These are phyloP conservation scores for Pollicipes pollicipes DNA, from an alignment of 1,140 invertebrate species.

Conservation along the genomic window DNA sequence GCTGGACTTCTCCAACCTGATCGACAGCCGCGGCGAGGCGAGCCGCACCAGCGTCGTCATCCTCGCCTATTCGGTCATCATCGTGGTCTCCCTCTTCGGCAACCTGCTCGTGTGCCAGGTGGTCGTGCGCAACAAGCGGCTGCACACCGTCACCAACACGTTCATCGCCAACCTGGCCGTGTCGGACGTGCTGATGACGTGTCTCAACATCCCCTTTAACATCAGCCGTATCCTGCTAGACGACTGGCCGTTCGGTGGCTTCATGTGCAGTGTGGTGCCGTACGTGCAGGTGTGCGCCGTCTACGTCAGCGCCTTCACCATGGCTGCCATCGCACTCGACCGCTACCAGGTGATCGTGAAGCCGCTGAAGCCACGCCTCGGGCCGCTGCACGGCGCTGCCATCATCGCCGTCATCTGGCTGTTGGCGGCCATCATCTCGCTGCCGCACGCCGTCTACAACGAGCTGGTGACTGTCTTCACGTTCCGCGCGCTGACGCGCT, in stretches of 20 bases:
- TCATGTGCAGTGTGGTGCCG: conserved; percentile 63
- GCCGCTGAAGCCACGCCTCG: conserved; percentile 29
- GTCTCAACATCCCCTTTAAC: conserved; percentile 29
- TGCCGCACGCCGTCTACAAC: conserved; percentile 34
- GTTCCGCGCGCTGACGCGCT: conserved; percentile 23
- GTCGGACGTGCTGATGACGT: conserved; percentile 25
- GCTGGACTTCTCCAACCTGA: conserved; percentile 2
- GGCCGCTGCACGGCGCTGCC: conserved; percentile 23
- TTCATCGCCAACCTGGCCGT: conserved; percentile 25
- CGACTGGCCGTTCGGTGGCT: conserved; percentile 54
- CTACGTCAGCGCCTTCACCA: conserved; percentile 60
- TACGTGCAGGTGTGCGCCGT: conserved; percentile 50
- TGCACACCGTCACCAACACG: conserved; percentile 24
- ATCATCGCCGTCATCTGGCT: conserved; percentile 32
- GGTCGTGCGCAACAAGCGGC: conserved; percentile 22
- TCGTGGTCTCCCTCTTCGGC: conserved; percentile 26
- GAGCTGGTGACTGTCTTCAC: conserved; percentile 20
- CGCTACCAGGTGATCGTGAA: conserved; percentile 43
- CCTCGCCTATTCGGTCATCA: conserved; percentile 25
- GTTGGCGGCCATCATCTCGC: conserved; percentile 27
- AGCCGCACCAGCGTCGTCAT: conserved; percentile 22
- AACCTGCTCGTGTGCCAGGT: conserved; percentile 24
- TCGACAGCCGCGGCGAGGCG: conserved; percentile 9
- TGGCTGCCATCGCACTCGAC: conserved; percentile 59
- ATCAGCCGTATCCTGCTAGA: conserved; percentile 55